Base-by-base conservation (phyloP, 1,140 invertebrate genomes). In the Pseudomyrmex flavicornis region DNA sequence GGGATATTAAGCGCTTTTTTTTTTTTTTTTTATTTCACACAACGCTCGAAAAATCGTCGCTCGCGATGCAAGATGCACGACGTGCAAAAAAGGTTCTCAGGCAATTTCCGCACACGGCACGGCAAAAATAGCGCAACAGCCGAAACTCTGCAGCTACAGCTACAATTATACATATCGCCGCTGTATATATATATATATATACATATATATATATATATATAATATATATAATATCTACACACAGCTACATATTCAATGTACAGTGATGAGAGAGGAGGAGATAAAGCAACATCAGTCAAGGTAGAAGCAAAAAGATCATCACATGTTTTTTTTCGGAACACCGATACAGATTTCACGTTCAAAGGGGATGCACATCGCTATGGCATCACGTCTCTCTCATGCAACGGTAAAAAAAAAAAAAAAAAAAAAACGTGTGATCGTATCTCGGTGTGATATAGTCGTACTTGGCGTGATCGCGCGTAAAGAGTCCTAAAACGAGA, bases 321-420 rank as follows among this genome's bases (percentile, higher is more conserved):
- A 65, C 61, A 17, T n/a, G 35, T 54, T 22, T 50, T 54, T 22
- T 50, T 58, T 54, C n/a, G 46, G 15, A 54, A 50, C 50, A 48
- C 48, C 66, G 52, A 52, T 17, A 72, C 17, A 59, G 68, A 59
- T 48, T 35, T 52, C 61, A 35, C 58, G 59, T 26, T 5, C n/a
- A 10, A 63, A 63, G 5, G n/a, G 12, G 12, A 35, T 15, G 35
- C 44, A 44, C 56, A 74, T 74, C 56, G 72, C 72, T 72, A 20
- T 59, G 54, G 61, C 61, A 54, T 65, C 74, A 26, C 74, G 74
- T 66, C 22, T 76, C 61, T 76, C 48, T 66, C 74, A 77, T 77
- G 74, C 74, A 77, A 77, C 10, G 56, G 9, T 59, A 59, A 8
- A 7, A 17, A 35, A 35, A 35, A 35, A 35, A 35, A 35, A 35